Conservation (phyloP, 2,888 invertebrate genomes). For the Pegoplata infirma region DNA sequence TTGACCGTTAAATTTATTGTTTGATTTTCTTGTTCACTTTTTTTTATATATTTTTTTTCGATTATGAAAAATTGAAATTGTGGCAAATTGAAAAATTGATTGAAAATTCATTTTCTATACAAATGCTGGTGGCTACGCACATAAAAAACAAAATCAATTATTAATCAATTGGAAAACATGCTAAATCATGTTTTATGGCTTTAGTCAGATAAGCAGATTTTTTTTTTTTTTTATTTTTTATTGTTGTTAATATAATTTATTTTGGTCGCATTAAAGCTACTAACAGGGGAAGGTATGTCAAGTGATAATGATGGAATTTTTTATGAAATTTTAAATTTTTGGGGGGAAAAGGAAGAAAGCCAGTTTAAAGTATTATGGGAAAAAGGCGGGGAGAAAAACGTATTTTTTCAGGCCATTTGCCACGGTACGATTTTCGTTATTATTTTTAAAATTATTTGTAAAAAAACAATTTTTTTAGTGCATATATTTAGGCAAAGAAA, state of each 20-base stretch:
- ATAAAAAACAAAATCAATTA: neutral
- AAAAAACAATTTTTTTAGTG: too few relatives aligned
- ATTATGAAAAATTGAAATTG: neutral
- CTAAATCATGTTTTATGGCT: slow-evolving; percentile 34
- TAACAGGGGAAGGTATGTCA: neutral
- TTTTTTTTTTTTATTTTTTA: neutral
- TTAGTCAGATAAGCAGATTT: slow-evolving; percentile 8
- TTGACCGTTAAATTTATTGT: slow-evolving; percentile 62
- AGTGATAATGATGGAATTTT: too few relatives aligned
- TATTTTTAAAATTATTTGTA: too few relatives aligned
- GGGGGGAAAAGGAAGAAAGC: too few relatives aligned
- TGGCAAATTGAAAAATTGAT: neutral
- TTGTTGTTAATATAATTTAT: too few relatives aligned
- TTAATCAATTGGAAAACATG: slow-evolving; percentile 32
- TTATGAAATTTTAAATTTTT: too few relatives aligned
- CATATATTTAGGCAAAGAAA: too few relatives aligned
- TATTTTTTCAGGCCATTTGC: too few relatives aligned
- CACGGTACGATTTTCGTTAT: too few relatives aligned
- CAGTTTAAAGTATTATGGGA: too few relatives aligned
- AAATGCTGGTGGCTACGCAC: too few relatives aligned
- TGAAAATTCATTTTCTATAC: slow-evolving; percentile 11
- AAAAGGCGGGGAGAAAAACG: too few relatives aligned
- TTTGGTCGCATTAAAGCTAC: neutral
- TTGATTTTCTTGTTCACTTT: slow-evolving; percentile 13
- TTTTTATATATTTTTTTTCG: neutral